Evolutionary conservation across 1,140 invertebrate species (phyloP).

Genomic region (Eubasilissa regina): DNA sequence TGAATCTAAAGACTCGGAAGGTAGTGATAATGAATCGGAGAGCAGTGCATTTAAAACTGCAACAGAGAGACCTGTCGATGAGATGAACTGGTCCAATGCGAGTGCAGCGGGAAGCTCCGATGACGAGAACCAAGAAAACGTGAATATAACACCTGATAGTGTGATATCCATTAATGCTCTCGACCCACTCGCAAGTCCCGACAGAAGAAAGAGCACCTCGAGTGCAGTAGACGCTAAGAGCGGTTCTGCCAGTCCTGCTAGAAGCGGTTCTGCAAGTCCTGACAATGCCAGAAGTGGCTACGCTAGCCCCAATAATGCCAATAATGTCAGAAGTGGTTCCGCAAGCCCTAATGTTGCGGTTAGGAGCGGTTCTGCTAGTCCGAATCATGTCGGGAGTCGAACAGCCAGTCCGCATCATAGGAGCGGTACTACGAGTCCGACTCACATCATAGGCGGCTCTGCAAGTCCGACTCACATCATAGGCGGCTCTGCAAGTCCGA

Average conservation of each 20-base stretch:
- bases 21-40: constrained; percentile 3
- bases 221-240: background rate
- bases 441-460: background rate
- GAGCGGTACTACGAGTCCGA: background rate
- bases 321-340: background rate
- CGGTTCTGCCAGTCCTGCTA: background rate
- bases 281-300: background rate
- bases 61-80: background rate
- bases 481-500: background rate
- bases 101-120: background rate
- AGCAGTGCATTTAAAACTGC: background rate
- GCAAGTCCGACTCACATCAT: background rate
- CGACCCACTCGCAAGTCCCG: constrained; percentile 13
- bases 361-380: background rate
- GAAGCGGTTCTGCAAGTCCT: background rate
- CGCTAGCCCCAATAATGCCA: too few species aligned
- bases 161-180: background rate
- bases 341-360: background rate
- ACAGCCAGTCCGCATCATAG: background rate
- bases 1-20: background rate
- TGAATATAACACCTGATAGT: background rate
- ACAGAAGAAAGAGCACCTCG: background rate
- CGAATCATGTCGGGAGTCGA: background rate
- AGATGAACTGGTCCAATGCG: background rate
- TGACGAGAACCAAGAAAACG: background rate